These are phyloP conservation scores for Lasioglossum figueresi DNA, from an alignment of 2,888 invertebrate species.

Conservation along the genomic window DNA sequence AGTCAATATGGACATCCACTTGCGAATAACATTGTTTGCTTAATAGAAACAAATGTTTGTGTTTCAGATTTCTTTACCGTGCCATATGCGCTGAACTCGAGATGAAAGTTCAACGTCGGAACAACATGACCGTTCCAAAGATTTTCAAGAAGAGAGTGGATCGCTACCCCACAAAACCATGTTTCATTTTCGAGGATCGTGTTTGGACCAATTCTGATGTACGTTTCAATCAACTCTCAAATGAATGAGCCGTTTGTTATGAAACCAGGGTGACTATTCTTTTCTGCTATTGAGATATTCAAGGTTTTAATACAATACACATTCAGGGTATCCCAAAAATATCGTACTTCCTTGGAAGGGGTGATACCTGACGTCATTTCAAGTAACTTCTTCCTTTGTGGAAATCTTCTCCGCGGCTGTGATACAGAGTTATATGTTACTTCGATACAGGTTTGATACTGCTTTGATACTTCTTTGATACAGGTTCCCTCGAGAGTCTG, in stretches of 20 bases:
- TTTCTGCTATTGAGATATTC: neutral
- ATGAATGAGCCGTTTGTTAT: neutral
- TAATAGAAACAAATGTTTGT: neutral
- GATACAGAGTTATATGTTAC: too few relatives aligned
- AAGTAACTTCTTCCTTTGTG: too few relatives aligned
- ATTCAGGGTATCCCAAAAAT: too few relatives aligned
- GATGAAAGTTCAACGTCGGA: constrained; percentile 85
- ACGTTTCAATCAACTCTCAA: constrained; percentile 60
- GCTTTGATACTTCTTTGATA: too few relatives aligned
- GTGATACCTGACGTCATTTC: too few relatives aligned
- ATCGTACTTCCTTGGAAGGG: too few relatives aligned
- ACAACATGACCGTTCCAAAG: constrained; percentile 87
- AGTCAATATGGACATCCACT: too few relatives aligned
- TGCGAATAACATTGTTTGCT: neutral
- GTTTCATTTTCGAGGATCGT: constrained; percentile 88
- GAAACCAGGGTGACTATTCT: neutral
- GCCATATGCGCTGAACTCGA: constrained; percentile 85
- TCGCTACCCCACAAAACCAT: constrained; percentile 87
- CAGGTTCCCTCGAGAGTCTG: too few relatives aligned
- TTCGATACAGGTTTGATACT: too few relatives aligned
- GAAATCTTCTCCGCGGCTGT: too few relatives aligned
- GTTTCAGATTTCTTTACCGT: constrained; percentile 86
- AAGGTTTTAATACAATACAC: too few relatives aligned
- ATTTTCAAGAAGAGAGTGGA: constrained; percentile 87
- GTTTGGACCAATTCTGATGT: constrained; percentile 89